Evolutionary conservation across 2,113 vertebrate species (phyloP).

Genomic region (Cercopithecus mona): DNA sequence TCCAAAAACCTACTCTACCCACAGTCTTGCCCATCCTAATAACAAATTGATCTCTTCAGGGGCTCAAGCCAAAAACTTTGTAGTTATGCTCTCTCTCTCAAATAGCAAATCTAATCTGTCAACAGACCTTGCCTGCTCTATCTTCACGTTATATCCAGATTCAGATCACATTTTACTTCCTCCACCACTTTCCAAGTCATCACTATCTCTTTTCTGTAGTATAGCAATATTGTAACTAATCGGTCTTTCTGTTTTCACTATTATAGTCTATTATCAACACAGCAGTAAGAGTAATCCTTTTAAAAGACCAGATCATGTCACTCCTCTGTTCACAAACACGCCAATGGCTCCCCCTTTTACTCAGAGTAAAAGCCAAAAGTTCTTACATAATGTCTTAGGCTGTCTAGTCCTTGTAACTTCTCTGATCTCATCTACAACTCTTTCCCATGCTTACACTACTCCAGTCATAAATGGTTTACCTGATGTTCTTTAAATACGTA

Average conservation of each 20-base stretch:
- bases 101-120: background rate
- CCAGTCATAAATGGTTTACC: background rate
- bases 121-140: background rate
- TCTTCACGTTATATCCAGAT: background rate
- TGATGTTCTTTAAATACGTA: background rate
- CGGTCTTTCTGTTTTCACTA: background rate
- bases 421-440: background rate
- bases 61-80: background rate
- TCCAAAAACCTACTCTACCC: background rate
- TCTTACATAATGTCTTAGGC: background rate
- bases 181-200: background rate
- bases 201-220: background rate
- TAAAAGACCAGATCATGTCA: background rate
- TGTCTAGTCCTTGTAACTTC: background rate
- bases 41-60: background rate
- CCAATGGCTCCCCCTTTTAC: background rate
- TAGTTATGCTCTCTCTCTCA: background rate
- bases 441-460: background rate
- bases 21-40: background rate
- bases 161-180: background rate
- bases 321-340: background rate
- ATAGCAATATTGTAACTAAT: background rate
- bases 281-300: background rate
- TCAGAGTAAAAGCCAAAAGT: background rate
- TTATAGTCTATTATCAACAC: background rate